Conservation (phyloP, 2,113 vertebrate species). For the Paradoxurus hermaphroditus region DNA sequence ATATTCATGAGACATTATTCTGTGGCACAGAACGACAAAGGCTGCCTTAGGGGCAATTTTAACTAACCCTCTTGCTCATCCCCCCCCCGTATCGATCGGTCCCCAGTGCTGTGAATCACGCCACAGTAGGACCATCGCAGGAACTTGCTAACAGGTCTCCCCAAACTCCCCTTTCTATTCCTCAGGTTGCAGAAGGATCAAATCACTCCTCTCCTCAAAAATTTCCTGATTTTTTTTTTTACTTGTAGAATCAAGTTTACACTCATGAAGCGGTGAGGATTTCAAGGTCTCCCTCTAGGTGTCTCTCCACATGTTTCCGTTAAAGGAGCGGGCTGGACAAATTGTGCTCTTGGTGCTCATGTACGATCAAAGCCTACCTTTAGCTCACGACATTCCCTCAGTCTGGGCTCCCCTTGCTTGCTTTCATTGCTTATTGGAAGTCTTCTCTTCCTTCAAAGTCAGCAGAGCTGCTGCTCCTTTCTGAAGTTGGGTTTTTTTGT, state of each 20-base stretch:
- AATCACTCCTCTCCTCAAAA: neutral
- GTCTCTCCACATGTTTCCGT: neutral
- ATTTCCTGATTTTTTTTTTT: neutral
- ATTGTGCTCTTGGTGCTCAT: neutral
- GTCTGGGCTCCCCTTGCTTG: neutral
- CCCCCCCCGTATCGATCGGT: neutral
- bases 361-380: neutral
- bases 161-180: neutral
- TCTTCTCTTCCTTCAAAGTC: neutral
- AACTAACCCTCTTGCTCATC: neutral
- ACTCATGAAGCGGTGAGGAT: neutral
- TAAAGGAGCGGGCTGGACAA: neutral
- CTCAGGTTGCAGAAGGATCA: neutral
- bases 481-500: no score
- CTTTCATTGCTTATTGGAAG: neutral
- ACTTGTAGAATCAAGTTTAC: neutral
- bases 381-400: neutral
- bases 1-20: neutral
- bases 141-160: neutral
- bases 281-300: neutral
- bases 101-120: neutral
- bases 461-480: neutral
- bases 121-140: neutral
- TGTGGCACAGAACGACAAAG: neutral
- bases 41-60: neutral